A percentile compares a stretch with the other conserved stretches of the same genome.
Conservation (phyloP, 2,113 vertebrate genomes). For the Clupea harengus region DNA sequence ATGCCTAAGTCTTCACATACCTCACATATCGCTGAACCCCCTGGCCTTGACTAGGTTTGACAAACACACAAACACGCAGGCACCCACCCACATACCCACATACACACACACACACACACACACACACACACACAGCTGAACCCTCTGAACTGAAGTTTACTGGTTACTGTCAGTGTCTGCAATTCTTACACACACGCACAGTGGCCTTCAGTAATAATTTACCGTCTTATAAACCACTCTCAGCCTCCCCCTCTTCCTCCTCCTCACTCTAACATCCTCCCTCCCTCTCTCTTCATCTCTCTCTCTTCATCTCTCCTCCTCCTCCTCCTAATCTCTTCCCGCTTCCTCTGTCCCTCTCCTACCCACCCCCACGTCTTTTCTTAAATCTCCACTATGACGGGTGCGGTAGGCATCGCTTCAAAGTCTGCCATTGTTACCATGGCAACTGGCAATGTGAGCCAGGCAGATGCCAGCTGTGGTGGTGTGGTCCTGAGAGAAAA, state of each 20-base stretch:
- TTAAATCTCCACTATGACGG: background rate
- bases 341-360: constrained; percentile 38
- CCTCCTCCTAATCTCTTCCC: background rate
- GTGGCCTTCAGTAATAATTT: background rate
- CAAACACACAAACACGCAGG: too few species aligned
- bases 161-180: too few species aligned
- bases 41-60: background rate
- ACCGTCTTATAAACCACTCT: background rate
- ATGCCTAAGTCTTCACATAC: too few species aligned
- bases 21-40: background rate
- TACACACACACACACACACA: background rate
- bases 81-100: background rate
- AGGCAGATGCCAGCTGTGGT: constrained; percentile 43
- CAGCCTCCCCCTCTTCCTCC: background rate
- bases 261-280: background rate
- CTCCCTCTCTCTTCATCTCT: background rate
- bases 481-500: constrained; percentile 1
- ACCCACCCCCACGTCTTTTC: background rate
- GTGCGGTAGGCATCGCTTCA: constrained; percentile 30
- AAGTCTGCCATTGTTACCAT: constrained; percentile 61
- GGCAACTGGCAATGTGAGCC: constrained; percentile 42
- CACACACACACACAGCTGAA: background rate
- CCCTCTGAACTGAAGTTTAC: background rate
- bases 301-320: background rate
- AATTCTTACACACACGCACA: background rate